Percentiles rank a stretch among this genome's conserved stretches.
phyloP scores from a whole-genome alignment of 2,113 vertebrate species.

The Petrocephalus zakoni region DNA sequence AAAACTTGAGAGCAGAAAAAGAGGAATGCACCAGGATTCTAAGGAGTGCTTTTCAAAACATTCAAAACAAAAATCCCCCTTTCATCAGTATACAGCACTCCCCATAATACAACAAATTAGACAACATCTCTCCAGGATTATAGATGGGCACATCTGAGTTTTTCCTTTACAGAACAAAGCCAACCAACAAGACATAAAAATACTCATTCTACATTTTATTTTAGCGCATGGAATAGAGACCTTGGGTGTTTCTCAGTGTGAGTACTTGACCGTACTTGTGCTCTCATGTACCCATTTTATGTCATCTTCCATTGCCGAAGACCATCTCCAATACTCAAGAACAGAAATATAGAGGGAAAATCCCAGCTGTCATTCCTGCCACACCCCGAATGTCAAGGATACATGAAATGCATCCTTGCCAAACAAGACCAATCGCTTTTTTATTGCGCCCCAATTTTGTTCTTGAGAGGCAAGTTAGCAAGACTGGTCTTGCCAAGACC shows the following conservation, averaged over 20 bases:
- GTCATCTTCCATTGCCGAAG: neutral
- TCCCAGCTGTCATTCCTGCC: neutral
- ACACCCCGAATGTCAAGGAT: neutral
- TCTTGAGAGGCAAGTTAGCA: too few species aligned
- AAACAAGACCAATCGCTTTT: neutral
- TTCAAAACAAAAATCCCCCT: constrained; percentile 24
- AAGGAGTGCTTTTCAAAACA: constrained; percentile 48
- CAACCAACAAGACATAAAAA: neutral
- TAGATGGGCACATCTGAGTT: too few species aligned
- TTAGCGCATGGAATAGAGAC: neutral
- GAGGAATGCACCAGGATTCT: constrained; percentile 48
- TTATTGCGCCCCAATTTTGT: neutral
- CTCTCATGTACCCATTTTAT: neutral
- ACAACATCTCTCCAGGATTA: too few species aligned
- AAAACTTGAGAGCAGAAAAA: constrained; percentile 19
- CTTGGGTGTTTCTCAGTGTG: neutral
- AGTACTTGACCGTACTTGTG: neutral
- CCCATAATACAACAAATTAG: neutral
- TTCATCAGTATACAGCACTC: neutral
- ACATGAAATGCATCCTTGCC: neutral
- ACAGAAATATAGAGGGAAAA: neutral
- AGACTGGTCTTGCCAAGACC: too few species aligned
- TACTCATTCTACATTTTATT: neutral
- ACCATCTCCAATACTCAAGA: too few species aligned
- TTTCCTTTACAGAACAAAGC: neutral